phyloP scores from a whole-genome alignment of 2,797 vertebrate species.

The Harpagifer antarcticus region DNA sequence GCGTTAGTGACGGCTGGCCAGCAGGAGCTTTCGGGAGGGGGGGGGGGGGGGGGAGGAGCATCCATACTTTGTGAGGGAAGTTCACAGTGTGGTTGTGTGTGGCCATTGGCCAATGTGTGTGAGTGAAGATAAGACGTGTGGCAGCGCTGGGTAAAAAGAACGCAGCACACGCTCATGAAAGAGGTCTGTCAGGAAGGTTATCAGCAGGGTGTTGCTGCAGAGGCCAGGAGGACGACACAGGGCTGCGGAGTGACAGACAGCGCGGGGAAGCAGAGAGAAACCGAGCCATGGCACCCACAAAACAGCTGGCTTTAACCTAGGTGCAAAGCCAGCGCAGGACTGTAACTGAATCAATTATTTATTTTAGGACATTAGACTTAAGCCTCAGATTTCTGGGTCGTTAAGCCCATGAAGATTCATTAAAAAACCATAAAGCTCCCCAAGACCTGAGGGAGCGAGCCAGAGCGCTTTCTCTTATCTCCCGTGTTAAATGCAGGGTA shows the following conservation, averaged over 20 bases:
- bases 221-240: slow-evolving; percentile 50
- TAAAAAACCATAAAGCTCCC: slow-evolving; percentile 74
- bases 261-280: slow-evolving; percentile 23
- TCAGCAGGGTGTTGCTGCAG: slow-evolving; percentile 62
- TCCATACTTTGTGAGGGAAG: slow-evolving; percentile 34
- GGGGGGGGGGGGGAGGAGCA: slow-evolving; percentile 18
- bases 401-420: slow-evolving; percentile 74
- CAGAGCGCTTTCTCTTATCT: slow-evolving; percentile 65
- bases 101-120: slow-evolving; percentile 79
- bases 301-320: slow-evolving; percentile 59
- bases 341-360: slow-evolving; percentile 76
- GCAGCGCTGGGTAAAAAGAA: slow-evolving; percentile 63
- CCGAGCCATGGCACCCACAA: slow-evolving; percentile 28
- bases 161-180: slow-evolving; percentile 70
- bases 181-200: slow-evolving; percentile 79
- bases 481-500: slow-evolving; percentile 52
- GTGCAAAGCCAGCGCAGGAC: slow-evolving; percentile 33
- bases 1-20: slow-evolving; percentile 45
- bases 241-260: slow-evolving; percentile 45
- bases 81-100: slow-evolving; percentile 61
- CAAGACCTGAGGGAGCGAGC: slow-evolving; percentile 44
- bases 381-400: slow-evolving; percentile 66
- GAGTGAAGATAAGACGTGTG: slow-evolving; percentile 80
- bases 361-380: slow-evolving; percentile 66
- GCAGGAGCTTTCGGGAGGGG: slow-evolving; percentile 30